phyloP scores from a whole-genome alignment of 2,113 vertebrate species.

The Ciconia maguari region DNA sequence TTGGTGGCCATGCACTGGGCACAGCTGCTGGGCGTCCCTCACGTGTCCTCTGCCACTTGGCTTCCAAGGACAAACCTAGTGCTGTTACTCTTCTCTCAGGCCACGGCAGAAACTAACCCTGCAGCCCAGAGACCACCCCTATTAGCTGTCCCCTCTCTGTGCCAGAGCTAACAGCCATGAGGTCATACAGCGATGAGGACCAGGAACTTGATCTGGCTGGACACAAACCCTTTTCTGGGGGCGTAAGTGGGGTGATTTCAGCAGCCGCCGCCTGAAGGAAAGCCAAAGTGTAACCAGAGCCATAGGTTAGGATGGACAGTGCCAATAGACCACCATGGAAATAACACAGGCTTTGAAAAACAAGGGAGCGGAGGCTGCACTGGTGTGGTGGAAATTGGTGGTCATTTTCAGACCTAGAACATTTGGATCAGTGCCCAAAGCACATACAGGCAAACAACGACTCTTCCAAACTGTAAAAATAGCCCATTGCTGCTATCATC shows the following conservation, averaged over 20 bases:
- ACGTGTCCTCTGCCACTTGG: background rate
- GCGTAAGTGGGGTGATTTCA: no score
- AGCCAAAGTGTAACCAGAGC: no score
- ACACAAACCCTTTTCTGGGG: no score
- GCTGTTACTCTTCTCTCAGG: background rate
- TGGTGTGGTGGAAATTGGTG: background rate
- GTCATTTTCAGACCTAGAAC: background rate
- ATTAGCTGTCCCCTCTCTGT: background rate
- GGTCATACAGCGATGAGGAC: background rate
- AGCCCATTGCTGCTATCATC: background rate
- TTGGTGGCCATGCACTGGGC: background rate
- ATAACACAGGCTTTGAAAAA: background rate
- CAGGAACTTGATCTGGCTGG: no score
- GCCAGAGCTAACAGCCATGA: background rate
- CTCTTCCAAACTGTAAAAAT: background rate
- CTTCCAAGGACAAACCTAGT: background rate
- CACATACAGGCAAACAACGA: background rate
- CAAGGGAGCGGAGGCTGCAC: background rate
- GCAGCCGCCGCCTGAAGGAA: no score
- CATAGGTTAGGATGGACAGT: no score
- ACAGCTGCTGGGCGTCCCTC: background rate
- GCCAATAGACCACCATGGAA: background rate
- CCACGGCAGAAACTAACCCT: background rate
- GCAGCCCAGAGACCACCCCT: background rate
- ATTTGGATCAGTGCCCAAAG: background rate